phyloP scores from a whole-genome alignment of 2,113 vertebrate species.

The Lepisosteus oculatus region DNA sequence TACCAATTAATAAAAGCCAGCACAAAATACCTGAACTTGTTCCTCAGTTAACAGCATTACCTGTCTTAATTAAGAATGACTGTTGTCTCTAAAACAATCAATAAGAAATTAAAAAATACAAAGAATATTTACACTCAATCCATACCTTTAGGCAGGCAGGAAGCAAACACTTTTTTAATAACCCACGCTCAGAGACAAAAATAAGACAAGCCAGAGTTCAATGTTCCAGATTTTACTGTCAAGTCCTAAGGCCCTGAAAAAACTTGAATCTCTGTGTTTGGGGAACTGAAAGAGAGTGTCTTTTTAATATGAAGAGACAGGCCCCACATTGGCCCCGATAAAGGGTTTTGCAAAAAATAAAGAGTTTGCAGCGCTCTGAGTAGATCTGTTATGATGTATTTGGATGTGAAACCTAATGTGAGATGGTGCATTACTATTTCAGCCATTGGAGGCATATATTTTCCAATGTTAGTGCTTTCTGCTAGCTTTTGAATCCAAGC shows the following conservation, averaged over 20 bases:
- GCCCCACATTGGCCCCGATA: conserved; percentile 9
- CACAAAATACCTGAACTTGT: too few relatives aligned
- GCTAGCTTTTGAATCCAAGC: conserved; percentile 42
- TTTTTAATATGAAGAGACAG: conserved; percentile 24
- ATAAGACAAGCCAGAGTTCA: conserved; percentile 4
- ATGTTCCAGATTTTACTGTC: conserved; percentile 17
- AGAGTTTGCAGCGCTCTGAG: background rate
- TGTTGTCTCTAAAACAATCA: background rate
- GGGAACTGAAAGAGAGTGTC: conserved; percentile 13
- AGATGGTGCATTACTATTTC: background rate
- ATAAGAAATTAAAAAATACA: background rate
- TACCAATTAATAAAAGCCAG: too few relatives aligned
- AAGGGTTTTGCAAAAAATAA: background rate
- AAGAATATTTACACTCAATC: background rate
- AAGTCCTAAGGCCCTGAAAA: conserved; percentile 9
- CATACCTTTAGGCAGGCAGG: background rate
- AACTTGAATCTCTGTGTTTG: conserved; percentile 8
- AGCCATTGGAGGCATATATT: conserved; percentile 12
- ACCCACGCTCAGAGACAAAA: conserved; percentile 4
- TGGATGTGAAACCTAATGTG: conserved; percentile 13
- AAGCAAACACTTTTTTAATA: background rate
- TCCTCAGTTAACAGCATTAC: background rate
- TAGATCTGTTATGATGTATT: conserved; percentile 1
- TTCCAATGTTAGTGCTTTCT: background rate
- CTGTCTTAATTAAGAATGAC: background rate